Evolutionary conservation across 1,140 invertebrate species (phyloP), one percentile per base, ranked within the genome.

Genomic region (Bicyclus anynana): DNA sequence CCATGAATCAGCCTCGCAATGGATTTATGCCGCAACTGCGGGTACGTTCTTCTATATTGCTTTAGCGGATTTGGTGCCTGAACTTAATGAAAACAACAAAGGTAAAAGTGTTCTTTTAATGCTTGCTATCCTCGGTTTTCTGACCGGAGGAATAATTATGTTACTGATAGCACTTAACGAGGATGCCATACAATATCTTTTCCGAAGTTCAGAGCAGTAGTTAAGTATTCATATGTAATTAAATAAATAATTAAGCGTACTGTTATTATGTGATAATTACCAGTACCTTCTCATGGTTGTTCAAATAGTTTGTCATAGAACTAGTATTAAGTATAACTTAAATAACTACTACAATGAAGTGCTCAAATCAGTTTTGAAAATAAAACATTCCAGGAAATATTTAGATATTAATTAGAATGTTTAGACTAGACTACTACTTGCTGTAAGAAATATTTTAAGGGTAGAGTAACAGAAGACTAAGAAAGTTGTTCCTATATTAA

Each of bases 41-140:
- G 95, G 95, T 23, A 94, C 94, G 42, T 96, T 96, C 80, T 89
- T 96, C 0, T 96, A 96, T 68, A 94, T 96, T 58, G 94, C 94
- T n/a, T 89, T 96, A 42, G 94, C 94, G 6, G 94, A 95, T 81
- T 90, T 96, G 87, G 93, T 96, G 63, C 91, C 91, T 27, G 91
- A 91, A 62, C 89, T 91, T 72, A 91, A 90, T 65, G 77, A 86
- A 59, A 89, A 90, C 20, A 84, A 83, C 62, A 74, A 82, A 42
- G 79, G 82, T 1, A 89, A 78, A 67, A 75, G 74, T 49, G 40
- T 81, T 33, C 80, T 86, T 66, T 77, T 87, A 62, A 57, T 89
- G 63, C 59, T 89, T 74, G 91, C 83, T 68, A 90, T 94, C 35
- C 42, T 91, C 6, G 95, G 95, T 0, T 92, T 96, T 26, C 69